Conservation (phyloP, 2,888 invertebrate genomes). For the Timema cristinae region DNA sequence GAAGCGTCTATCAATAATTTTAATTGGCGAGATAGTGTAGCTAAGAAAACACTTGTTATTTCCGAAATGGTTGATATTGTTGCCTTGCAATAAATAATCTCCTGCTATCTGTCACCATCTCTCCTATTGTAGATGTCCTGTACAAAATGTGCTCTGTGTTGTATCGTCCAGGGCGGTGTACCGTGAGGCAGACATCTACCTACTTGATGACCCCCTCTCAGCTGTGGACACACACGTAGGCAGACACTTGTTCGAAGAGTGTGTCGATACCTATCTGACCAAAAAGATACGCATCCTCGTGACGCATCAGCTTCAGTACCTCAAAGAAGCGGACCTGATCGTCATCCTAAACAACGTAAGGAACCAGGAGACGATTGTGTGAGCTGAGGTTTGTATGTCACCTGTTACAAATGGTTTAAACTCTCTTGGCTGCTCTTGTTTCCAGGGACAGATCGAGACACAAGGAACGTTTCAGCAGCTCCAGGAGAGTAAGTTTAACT, state of each 20-base stretch:
- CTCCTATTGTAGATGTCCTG: no score
- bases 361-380: neutral
- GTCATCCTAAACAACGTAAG: conserved; percentile 42
- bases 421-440: neutral
- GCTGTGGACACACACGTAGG: conserved; percentile 78
- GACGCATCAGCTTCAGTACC: conserved; percentile 32
- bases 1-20: no score
- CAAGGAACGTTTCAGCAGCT: conserved; percentile 36
- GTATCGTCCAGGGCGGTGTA: conserved; percentile 58
- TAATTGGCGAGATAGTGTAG: no score
- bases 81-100: no score
- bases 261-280: conserved; percentile 44
- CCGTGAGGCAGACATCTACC: conserved; percentile 68
- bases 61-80: no score
- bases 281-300: conserved; percentile 47
- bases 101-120: no score
- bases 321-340: conserved; percentile 40
- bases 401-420: neutral
- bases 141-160: no score
- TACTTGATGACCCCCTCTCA: conserved; percentile 77
- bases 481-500: conserved; percentile 16
- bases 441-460: conserved; percentile 34
- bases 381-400: neutral
- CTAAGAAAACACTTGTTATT: no score
- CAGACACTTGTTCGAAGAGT: conserved; percentile 60